These are phyloP conservation scores for Polypterus bichir DNA, from an alignment of 2,113 vertebrate genomes.

Conservation along the genomic window DNA sequence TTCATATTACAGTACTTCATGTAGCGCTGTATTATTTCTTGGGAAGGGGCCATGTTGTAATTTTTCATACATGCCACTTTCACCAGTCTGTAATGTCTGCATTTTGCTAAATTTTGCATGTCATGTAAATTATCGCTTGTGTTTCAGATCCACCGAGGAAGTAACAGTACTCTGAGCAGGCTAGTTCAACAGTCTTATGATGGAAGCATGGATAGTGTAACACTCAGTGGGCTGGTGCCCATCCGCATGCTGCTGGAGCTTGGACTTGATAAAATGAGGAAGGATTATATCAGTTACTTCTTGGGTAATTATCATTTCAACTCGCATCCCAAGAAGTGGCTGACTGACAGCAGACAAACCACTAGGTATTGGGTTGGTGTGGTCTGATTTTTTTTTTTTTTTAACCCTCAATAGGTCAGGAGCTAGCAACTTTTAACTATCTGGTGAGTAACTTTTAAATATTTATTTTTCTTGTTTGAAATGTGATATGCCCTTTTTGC, in stretches of 20 bases:
- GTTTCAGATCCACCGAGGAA: conserved; percentile 76
- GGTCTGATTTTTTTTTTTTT: too few relatives aligned
- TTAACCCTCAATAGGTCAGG: conserved; percentile 52
- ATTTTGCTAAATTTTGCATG: too few relatives aligned
- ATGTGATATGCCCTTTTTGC: too few relatives aligned
- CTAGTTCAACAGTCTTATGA: conserved; percentile 81
- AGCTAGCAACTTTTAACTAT: conserved; percentile 74
- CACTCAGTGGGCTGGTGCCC: conserved; percentile 61
- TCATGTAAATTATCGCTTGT: neutral
- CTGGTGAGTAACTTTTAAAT: conserved; percentile 58
- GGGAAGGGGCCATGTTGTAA: too few relatives aligned
- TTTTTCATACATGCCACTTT: too few relatives aligned
- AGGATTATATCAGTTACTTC: conserved; percentile 88
- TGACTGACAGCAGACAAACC: too few relatives aligned
- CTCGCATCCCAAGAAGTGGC: neutral
- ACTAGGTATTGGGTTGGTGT: too few relatives aligned
- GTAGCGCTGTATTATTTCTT: too few relatives aligned
- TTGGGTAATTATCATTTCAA: conserved; percentile 53
- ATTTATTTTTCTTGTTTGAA: conserved; percentile 4
- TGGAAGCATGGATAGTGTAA: conserved; percentile 49
- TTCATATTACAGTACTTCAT: too few relatives aligned
- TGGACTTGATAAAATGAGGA: conserved; percentile 89
- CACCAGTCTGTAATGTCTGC: too few relatives aligned
- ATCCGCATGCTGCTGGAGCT: conserved; percentile 84
- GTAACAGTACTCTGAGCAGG: conserved; percentile 71